Percentiles rank a stretch among this genome's conserved stretches.
These are phyloP conservation scores for Ceratoteleas bidentatus DNA, from an alignment of 1,140 invertebrate species.

Conservation along the genomic window DNA sequence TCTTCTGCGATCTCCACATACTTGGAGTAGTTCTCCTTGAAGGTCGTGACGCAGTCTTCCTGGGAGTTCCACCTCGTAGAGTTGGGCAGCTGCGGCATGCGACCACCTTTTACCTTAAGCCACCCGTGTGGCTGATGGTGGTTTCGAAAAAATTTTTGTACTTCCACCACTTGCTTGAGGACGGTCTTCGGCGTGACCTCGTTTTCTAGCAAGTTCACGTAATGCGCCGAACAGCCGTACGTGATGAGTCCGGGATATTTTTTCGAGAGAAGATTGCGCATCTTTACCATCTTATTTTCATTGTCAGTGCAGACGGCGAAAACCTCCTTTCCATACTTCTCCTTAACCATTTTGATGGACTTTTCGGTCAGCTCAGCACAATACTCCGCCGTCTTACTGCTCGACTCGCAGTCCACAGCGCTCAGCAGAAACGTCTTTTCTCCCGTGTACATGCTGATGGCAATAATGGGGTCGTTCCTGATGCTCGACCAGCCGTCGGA, in stretches of 20 bases:
- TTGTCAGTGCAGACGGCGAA: too few species aligned
- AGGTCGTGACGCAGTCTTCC: conserved; percentile 11
- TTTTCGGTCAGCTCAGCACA: conserved; percentile 10
- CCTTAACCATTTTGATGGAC: background rate
- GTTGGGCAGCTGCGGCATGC: conserved; percentile 25
- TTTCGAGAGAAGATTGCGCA: too few species aligned
- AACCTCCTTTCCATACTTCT: conserved; percentile 7
- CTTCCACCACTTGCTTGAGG: too few species aligned
- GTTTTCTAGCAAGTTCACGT: too few species aligned
- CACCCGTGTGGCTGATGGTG: conserved; percentile 37
- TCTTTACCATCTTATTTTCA: too few species aligned
- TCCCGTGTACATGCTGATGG: conserved; percentile 15
- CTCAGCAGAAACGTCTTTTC: conserved; percentile 11
- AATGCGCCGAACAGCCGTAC: too few species aligned
- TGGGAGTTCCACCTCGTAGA: conserved; percentile 21
- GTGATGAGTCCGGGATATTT: too few species aligned
- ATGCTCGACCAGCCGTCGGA: conserved; percentile 24
- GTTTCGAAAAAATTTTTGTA: conserved; percentile 33
- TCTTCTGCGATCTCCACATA: conserved; percentile 10
- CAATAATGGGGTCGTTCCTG: conserved; percentile 23
- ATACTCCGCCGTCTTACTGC: conserved; percentile 10
- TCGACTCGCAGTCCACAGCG: conserved; percentile 13
- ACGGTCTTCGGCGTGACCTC: too few species aligned
- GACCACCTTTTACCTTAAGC: conserved; percentile 20
- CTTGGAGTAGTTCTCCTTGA: conserved; percentile 7